Evolutionary conservation across 30 jellyfish, hydroid and myxozoan species (phyloP), one percentile per base, ranked within the genome.

Genomic region (Aurelia aurita): DNA sequence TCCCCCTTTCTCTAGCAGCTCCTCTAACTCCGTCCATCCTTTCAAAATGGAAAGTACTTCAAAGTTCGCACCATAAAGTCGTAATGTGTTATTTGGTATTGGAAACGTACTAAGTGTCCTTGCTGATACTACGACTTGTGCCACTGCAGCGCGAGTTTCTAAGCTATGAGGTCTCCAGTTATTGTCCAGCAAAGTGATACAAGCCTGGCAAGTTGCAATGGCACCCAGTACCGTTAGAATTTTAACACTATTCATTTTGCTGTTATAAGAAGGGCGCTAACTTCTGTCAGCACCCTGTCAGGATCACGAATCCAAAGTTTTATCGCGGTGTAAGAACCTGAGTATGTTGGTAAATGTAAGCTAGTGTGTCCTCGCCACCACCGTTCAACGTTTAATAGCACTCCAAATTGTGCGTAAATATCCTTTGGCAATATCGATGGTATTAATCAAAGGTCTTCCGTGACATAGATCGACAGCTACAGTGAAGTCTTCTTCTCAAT

Each of bases 111-210:
- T 58, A 10, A 95, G 74, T 22, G 96, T 89, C 45, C 88, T 85
- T 16, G 97, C 91, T 19, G 99, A 66, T 10, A 89, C 84, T 54
- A 95, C 99, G 2, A 95, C 85, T 25, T 95, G 96, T 39, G 99
- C 99, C 0, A 76, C 84, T 55, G 86, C 88, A 28, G 99, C 96
- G 45, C 98, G 79, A 25, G 70, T 86, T 39, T 90, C 99, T 29
- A 82, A 44, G 45, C 90, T 54, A 59, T 69, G 90, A 20, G 96
- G 99, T 66, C 64, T 91, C 99, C 99, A 95, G 27, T 85, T 75
- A 31, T 96, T 66, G 70, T 89, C 91, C 62, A 95, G 81, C 27
- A 94, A 72, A 20, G 82, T 61, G 47, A 94, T 88, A 61, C 99
- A 94, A n/a, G 84, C 95, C 22, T 82, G 81, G 67, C 90, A 69